Base-by-base conservation (phyloP, 2,113 vertebrate species). In the Anolis carolinensis region DNA sequence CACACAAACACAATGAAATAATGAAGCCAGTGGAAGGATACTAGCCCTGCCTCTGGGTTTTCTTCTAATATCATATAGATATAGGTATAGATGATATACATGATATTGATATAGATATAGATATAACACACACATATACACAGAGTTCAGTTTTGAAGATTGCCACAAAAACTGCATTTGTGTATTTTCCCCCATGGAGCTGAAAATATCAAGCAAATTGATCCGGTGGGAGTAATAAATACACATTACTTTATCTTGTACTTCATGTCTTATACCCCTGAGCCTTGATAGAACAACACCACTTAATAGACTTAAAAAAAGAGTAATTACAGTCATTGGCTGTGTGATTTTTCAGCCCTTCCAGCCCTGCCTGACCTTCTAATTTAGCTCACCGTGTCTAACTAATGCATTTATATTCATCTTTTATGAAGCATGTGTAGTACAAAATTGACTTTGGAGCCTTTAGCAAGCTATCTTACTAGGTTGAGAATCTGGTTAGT, bases 221-320 rank as follows among this genome's bases (percentile, higher is more conserved):
- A 97, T 97, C 97, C 97, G 94, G 85, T 94, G 97, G 97, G 97
- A 97, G 96, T 97, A 96, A 97, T 97, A 97, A 96, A 97, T 96
- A 95, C 96, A 96, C 97, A 97, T 97, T 95, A 96, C 95, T 96
- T 97, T 97, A 97, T 97, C 97, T 97, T 97, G 96, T 97, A 97
- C 96, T 96, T 94, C 96, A 91, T 96, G 97, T 97, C 95, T 95
- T 97, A 96, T 97, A 97, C 97, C 97, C 96, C 96, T 96, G 97
- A 97, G 97, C 94, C 96, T 95, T 93, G 93, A 96, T 96, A 96
- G 95, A 96, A 96, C 97, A 97, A 95, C 96, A 97, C 94, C 95
- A 96, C 97, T 97, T 97, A 97, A 97, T 97, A 97, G 97, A 97
- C 96, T 97, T 96, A 96, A 97, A 96, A 68, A 97, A 97, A 97